These are phyloP conservation scores for Drosophila picticornis DNA, from an alignment of 2,888 invertebrate genomes.

Conservation along the genomic window DNA sequence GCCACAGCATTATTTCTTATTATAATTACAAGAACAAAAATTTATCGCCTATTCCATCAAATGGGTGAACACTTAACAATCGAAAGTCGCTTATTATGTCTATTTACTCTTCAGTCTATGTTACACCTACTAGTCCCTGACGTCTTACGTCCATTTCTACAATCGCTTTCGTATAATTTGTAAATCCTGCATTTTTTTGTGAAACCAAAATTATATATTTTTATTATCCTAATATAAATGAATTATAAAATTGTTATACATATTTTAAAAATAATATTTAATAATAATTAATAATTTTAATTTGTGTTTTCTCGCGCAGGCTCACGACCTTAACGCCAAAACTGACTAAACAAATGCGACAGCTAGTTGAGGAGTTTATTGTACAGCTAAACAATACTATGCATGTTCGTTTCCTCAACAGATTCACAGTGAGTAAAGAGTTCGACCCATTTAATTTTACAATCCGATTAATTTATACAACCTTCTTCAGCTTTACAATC, in stretches of 20 bases:
- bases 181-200: not conserved
- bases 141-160: too few species aligned
- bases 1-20: not conserved
- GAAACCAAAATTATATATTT: too few species aligned
- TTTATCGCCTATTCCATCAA: too few species aligned
- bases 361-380: conserved; percentile 87
- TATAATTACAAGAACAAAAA: too few species aligned
- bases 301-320: not conserved
- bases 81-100: too few species aligned
- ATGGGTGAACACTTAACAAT: too few species aligned
- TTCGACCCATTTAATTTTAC: not conserved
- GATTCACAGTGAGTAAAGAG: conserved; percentile 68
- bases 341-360: conserved; percentile 85
- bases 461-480: not conserved
- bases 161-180: not conserved
- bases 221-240: too few species aligned
- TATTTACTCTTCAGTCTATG: too few species aligned
- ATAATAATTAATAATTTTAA: too few species aligned
- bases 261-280: not conserved
- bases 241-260: too few species aligned
- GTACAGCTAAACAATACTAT: conserved; percentile 76
- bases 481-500: conserved; percentile 72
- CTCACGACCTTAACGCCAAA: conserved; percentile 81
- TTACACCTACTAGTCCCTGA: too few species aligned
- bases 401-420: conserved; percentile 81